phyloP scores from a whole-genome alignment of 2,888 invertebrate species.

The Steinernema scapterisci region DNA sequence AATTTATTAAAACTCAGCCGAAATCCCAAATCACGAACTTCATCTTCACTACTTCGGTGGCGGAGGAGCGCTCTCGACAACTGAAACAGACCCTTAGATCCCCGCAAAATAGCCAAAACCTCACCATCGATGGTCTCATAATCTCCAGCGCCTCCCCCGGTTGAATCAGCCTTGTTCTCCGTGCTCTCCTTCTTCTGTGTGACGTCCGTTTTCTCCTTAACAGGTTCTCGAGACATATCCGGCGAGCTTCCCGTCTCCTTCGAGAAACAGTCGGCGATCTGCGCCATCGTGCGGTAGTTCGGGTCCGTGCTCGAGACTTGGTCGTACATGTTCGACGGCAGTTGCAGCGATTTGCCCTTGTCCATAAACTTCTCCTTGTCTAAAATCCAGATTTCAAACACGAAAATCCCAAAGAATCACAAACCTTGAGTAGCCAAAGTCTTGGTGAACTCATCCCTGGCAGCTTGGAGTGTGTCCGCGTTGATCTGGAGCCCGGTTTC shows the following conservation, averaged over 20 bases:
- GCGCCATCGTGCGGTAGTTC: constrained; percentile 9
- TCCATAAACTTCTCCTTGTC: background rate
- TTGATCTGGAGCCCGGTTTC: background rate
- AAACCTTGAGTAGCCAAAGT: background rate
- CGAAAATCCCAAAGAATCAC: background rate
- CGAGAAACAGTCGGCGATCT: background rate
- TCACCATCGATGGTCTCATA: too few species aligned
- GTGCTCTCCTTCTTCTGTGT: too few species aligned
- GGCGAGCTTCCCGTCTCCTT: background rate
- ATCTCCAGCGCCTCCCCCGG: too few species aligned
- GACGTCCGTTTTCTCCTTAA: too few species aligned
- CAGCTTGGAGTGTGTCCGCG: background rate
- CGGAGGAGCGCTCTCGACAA: too few species aligned
- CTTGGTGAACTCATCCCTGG: background rate
- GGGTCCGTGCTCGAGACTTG: background rate
- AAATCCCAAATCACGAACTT: too few species aligned
- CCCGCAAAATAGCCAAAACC: too few species aligned
- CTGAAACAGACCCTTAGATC: too few species aligned
- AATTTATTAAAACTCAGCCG: too few species aligned
- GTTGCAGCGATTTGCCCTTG: background rate
- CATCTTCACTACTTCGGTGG: too few species aligned
- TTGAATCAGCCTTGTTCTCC: too few species aligned
- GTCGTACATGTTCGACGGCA: background rate
- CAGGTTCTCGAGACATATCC: too few species aligned
- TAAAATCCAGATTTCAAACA: background rate